These are phyloP conservation scores for Sisyra terminalis DNA, from an alignment of 2,888 invertebrate species.

Conservation along the genomic window DNA sequence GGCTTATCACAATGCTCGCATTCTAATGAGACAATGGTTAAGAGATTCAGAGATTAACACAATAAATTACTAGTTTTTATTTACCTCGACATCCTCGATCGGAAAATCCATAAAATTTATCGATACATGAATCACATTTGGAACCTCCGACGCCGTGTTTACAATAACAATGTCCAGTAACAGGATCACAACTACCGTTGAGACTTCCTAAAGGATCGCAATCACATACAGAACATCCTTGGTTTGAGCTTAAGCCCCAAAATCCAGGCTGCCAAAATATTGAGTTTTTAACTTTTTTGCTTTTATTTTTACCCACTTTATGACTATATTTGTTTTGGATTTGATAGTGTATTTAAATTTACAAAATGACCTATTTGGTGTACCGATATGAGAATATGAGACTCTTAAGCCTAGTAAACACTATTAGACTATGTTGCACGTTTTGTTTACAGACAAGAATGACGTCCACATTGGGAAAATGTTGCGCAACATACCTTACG, in stretches of 20 bases:
- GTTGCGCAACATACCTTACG: no score
- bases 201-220: constrained; percentile 57
- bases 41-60: no score
- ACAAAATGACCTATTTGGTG: no score
- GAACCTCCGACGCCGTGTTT: constrained; percentile 58
- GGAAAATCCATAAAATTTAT: constrained; percentile 64
- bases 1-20: constrained; percentile 63
- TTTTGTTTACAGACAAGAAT: no score
- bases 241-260: constrained; percentile 56
- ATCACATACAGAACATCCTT: constrained; percentile 68
- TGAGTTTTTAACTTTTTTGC: no score
- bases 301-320: no score
- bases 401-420: no score
- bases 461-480: no score
- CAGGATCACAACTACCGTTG: constrained; percentile 51
- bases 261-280: constrained; percentile 44
- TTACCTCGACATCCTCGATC: constrained; percentile 60
- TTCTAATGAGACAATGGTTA: constrained; percentile 32
- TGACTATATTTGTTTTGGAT: no score
- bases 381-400: no score
- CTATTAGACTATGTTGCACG: no score
- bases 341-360: no score
- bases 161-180: constrained; percentile 63
- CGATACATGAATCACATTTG: constrained; percentile 55
- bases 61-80: not conserved